Conservation (phyloP, 2,797 vertebrate genomes). For the Amphiprion clarkii region DNA sequence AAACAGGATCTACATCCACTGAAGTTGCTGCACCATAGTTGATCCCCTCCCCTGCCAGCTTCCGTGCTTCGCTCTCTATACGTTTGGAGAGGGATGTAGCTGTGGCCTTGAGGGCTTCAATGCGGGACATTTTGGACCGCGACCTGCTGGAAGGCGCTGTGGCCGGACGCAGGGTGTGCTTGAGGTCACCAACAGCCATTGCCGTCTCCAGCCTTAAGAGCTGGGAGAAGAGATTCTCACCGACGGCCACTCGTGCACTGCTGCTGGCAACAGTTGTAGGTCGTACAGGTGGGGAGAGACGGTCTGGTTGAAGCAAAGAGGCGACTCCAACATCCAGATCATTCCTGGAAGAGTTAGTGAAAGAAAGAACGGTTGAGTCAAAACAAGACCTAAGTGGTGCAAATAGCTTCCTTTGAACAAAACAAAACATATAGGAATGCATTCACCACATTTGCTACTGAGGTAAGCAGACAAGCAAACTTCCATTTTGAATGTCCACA, state of each 20-base stretch:
- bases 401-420: neutral
- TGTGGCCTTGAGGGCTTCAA: conserved; percentile 95
- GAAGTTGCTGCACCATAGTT: conserved; percentile 84
- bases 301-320: conserved; percentile 82
- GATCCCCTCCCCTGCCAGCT: conserved; percentile 88
- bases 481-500: neutral
- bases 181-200: conserved; percentile 58
- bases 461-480: neutral
- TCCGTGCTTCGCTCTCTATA: conserved; percentile 94
- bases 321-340: conserved; percentile 83
- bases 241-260: conserved; percentile 55
- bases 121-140: conserved; percentile 88
- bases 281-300: conserved; percentile 77
- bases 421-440: neutral
- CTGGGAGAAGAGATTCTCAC: conserved; percentile 87
- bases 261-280: conserved; percentile 48
- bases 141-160: conserved; percentile 74
- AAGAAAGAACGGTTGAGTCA: neutral
- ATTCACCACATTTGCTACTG: neutral
- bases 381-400: neutral
- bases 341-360: conserved; percentile 76
- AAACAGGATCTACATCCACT: conserved; percentile 72
- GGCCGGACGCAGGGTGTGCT: conserved; percentile 34
- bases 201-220: conserved; percentile 86
- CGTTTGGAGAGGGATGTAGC: conserved; percentile 93